Percentiles rank a stretch among this genome's conserved stretches.
These are phyloP conservation scores for Mus minutoides DNA, from an alignment of 2,797 vertebrate species.

Conservation along the genomic window DNA sequence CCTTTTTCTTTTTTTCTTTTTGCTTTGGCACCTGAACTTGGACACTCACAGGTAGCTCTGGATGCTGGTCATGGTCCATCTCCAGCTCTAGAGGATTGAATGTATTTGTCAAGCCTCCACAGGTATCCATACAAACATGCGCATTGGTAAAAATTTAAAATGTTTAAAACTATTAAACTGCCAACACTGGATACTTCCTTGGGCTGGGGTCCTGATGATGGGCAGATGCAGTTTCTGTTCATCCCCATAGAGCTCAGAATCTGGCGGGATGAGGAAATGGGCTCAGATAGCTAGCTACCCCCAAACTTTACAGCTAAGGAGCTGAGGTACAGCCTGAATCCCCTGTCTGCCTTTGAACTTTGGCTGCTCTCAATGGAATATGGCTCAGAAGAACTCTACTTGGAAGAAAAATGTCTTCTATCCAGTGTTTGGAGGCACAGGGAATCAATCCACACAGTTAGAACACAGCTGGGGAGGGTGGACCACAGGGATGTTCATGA, in stretches of 20 bases:
- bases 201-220: background rate
- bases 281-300: background rate
- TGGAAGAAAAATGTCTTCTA: background rate
- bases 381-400: fast-evolving
- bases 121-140: background rate
- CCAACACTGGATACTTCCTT: fast-evolving
- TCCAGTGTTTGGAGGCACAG: background rate
- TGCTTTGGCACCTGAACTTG: background rate
- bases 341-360: background rate
- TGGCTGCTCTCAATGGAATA: background rate
- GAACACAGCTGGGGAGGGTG: fast-evolving
- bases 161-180: background rate
- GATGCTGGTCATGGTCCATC: background rate
- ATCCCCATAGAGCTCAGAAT: fast-evolving
- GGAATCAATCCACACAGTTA: background rate
- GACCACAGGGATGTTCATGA: background rate
- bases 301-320: fast-evolving
- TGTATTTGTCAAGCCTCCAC: background rate
- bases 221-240: fast-evolving
- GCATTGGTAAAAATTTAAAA: background rate
- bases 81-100: too few species aligned
- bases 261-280: background rate
- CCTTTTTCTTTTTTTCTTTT: background rate
- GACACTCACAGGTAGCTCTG: slow-evolving; percentile 29
- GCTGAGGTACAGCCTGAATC: too few species aligned